Base-by-base conservation (phyloP, 1,140 invertebrate genomes). In the Probaryconus sp. region DNA sequence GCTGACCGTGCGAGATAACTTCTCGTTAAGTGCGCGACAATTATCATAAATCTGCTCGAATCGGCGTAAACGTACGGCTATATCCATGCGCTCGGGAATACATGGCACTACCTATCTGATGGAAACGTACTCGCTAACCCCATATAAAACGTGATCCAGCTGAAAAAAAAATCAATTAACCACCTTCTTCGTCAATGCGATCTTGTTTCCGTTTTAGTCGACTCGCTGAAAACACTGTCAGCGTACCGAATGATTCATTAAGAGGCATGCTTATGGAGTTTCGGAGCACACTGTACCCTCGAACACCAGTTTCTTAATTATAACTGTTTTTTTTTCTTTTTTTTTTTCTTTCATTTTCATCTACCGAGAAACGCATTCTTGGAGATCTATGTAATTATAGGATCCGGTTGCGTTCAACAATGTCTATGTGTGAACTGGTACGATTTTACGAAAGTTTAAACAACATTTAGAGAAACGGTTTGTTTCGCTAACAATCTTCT, bases 11-110 rank as follows among this genome's bases (percentile, higher is more conserved):
- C 61, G 21, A 51, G 72, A 74, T 71, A 80, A 67, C 73, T 77
- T 79, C 75, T 76, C 71, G 64, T 77, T 76, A 61, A 68, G 68
- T 72, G 68, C 48, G 61, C 63, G 75, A 82, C 81, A 79, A 84
- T 85, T 84, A 84, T 82, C 83, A 82, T 83, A 85, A 84, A 82
- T 85, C 81, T 84, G 78, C 73, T 53, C 67, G 68, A 72, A 81
- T 83, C 77, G 75, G 60, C 63, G 58, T 70, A 65, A 77, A 78
- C 74, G 79, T 56, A 72, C 42, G 72, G 64, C 35, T 77, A 72
- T 73, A 70, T 58, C 60, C 48, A 64, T 69, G 63, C 37, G 55
- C 76, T 48, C 67, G 51, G 58, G 56, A 71, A 75, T 51, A 64
- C 58, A 72, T 26, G 55, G 16, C 58, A 53, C 51, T 45, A 43